Conservation (phyloP, 2,113 vertebrate species). For the Piaya cayana region DNA sequence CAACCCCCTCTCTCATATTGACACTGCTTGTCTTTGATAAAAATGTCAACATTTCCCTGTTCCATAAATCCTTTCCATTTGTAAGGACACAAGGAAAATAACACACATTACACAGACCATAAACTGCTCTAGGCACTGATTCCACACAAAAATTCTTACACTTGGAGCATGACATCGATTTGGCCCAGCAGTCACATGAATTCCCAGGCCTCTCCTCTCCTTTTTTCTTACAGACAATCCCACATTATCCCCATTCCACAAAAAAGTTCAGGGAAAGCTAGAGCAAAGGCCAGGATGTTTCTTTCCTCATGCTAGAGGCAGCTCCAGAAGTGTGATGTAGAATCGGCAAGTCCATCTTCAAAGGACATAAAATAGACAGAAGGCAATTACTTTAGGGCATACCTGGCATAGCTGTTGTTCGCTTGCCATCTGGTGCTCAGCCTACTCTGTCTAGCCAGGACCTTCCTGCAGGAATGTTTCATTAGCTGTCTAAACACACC, state of each 20-base stretch:
- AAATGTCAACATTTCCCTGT: not conserved
- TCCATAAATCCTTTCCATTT: not conserved
- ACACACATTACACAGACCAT: not conserved
- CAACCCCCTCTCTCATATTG: not conserved
- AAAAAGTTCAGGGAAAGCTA: not conserved
- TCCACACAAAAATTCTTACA: not conserved
- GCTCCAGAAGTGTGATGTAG: not conserved
- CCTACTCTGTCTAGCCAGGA: not conserved
- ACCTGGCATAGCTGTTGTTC: not conserved
- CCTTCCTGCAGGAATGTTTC: not conserved
- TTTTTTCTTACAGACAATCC: not conserved
- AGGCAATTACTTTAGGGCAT: not conserved
- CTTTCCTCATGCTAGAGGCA: not conserved
- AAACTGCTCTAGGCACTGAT: not conserved
- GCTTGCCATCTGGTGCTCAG: not conserved
- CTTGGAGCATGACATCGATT: conserved; percentile 13
- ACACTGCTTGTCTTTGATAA: not conserved
- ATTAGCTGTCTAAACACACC: not conserved
- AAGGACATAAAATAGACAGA: not conserved
- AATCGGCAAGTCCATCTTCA: not conserved
- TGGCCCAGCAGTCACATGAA: not conserved
- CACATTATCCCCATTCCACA: not conserved
- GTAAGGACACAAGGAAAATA: not conserved
- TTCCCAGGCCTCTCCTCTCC: not conserved
- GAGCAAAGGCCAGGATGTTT: not conserved